phyloP scores from a whole-genome alignment of 2,113 vertebrate genomes.

The Pelusios castaneus region DNA sequence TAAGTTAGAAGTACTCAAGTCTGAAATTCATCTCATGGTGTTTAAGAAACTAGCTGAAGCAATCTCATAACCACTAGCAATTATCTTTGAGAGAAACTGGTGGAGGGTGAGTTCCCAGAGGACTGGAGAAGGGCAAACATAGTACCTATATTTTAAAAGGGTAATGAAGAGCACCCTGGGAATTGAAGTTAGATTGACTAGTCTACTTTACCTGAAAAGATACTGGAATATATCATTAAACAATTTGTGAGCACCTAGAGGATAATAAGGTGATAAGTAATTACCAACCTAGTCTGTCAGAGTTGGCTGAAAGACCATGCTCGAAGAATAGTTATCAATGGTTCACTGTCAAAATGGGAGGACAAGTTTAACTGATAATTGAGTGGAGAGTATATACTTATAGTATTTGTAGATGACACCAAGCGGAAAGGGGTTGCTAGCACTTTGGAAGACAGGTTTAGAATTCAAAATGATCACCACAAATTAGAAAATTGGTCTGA shows the following conservation, averaged over 20 bases:
- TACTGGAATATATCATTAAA: not conserved
- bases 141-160: not conserved
- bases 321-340: not conserved
- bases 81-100: not conserved
- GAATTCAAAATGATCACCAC: not conserved
- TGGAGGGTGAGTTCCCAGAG: not conserved
- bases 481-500: not conserved
- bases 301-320: not conserved
- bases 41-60: not conserved
- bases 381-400: not conserved
- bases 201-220: not conserved
- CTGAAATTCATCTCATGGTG: not conserved
- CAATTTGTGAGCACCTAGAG: not conserved
- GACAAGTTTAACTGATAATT: not conserved
- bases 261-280: not conserved
- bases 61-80: not conserved
- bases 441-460: not conserved
- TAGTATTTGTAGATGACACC: not conserved
- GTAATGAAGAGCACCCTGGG: not conserved
- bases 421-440: not conserved
- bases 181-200: not conserved
- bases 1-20: not conserved
- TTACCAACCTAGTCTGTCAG: not conserved
- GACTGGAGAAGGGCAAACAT: not conserved
- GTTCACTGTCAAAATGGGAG: not conserved